Percentiles rank a stretch among this genome's conserved stretches.
Evolutionary conservation across 2,888 invertebrate species (phyloP).

Genomic region (Monopis laevigella): DNA sequence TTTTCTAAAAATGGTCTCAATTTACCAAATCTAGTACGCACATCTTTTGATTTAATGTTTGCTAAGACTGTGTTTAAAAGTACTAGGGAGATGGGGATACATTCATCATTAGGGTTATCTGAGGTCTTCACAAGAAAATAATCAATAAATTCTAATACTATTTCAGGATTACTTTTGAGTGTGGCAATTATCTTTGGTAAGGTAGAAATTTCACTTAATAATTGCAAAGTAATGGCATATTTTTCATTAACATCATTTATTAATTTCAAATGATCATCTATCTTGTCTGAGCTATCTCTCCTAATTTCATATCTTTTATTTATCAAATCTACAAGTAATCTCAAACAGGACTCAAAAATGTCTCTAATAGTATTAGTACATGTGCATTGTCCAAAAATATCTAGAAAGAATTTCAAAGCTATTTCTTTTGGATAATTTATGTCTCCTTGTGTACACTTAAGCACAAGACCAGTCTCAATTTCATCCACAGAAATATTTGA

Average conservation of each 20-base stretch:
- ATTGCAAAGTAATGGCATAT: conserved; percentile 52
- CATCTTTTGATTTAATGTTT: conserved; percentile 28
- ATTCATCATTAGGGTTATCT: conserved; percentile 39
- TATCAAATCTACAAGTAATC: conserved; percentile 35
- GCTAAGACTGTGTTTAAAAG: conserved; percentile 48
- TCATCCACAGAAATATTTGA: conserved; percentile 33
- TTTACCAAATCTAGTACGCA: conserved; percentile 29
- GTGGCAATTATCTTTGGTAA: conserved; percentile 43
- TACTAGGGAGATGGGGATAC: conserved; percentile 45
- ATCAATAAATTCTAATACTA: conserved; percentile 56
- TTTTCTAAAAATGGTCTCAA: conserved; percentile 36
- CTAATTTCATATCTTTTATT: no score
- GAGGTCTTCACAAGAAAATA: conserved; percentile 39
- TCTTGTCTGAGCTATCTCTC: conserved; percentile 27
- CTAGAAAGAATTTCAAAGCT: conserved; percentile 34
- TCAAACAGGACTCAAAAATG: conserved; percentile 38
- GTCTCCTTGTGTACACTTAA: conserved; percentile 31
- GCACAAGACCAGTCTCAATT: conserved; percentile 42
- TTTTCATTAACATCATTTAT: conserved; percentile 37
- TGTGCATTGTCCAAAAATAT: conserved; percentile 33
- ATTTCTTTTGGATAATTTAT: conserved; percentile 28
- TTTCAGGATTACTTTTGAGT: conserved; percentile 48
- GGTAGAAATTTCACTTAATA: conserved; percentile 59
- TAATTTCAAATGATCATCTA: conserved; percentile 38
- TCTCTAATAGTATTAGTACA: conserved; percentile 25